Percentiles rank a stretch among this genome's conserved stretches.
phyloP scores from a whole-genome alignment of 1,140 invertebrate species.

The Dinothrombium tinctorium region DNA sequence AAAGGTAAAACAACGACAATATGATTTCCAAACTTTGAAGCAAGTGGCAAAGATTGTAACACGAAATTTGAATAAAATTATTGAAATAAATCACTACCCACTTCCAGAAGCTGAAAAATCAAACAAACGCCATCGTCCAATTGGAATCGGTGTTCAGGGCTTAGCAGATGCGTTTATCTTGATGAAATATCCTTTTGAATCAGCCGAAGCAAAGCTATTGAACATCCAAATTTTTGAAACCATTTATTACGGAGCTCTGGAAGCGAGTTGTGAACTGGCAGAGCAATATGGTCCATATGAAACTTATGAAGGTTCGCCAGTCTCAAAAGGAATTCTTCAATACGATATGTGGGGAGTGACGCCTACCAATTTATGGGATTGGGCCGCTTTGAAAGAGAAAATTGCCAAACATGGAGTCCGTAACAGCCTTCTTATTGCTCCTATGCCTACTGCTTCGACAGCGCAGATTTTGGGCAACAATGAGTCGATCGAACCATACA shows the following conservation, averaged over 20 bases:
- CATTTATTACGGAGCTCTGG: constrained; percentile 86
- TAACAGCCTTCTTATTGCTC: constrained; percentile 81
- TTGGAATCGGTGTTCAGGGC: constrained; percentile 86
- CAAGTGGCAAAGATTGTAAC: constrained; percentile 69
- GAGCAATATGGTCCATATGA: constrained; percentile 62
- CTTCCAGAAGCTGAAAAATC: constrained; percentile 56
- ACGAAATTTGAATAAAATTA: constrained; percentile 86
- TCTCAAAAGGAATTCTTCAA: constrained; percentile 86
- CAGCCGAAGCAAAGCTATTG: constrained; percentile 49
- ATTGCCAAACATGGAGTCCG: constrained; percentile 73
- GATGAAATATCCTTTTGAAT: constrained; percentile 69
- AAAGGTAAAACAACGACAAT: constrained; percentile 35
- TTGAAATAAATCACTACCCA: constrained; percentile 92
- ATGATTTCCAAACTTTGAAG: constrained; percentile 70
- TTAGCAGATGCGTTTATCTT: constrained; percentile 88
- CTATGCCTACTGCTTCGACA: constrained; percentile 97
- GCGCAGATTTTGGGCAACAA: constrained; percentile 98
- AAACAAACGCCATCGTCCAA: constrained; percentile 78
- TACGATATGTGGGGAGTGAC: constrained; percentile 93
- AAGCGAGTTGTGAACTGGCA: constrained; percentile 87
- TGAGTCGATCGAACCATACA: constrained; percentile 94
- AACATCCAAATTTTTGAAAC: constrained; percentile 97
- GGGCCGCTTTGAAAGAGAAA: constrained; percentile 53
- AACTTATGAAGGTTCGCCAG: constrained; percentile 69
- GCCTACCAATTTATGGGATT: constrained; percentile 74